Base-by-base conservation (phyloP, 2,797 vertebrate species). In the Glyptemys insculpta region DNA sequence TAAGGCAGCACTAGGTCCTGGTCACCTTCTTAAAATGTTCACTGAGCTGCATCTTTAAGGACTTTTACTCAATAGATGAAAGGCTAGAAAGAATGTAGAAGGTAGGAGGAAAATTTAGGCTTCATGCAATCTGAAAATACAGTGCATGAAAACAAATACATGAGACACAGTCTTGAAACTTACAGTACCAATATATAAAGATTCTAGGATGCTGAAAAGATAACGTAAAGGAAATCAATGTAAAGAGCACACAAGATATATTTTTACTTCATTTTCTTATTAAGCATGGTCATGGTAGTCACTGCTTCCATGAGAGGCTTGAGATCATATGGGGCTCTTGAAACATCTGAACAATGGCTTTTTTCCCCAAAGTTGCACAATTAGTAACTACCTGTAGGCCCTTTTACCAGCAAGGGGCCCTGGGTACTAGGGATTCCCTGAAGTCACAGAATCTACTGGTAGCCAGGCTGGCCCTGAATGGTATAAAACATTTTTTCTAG, bases 81-180 rank as follows among this genome's bases (percentile, higher is more conserved):
- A 81, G 91, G 31, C 84, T 93, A 79, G 83, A 96, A 96, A 78
- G 18, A 11, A 85, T 92, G 53, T 95, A 76, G 91, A 93, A 92
- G 49, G 59, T 56, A 88, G 23, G 25, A 81, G 21, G 86, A 47
- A 95, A 50, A 8, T 52, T 23, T 83, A 57, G 49, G 25, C 21
- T 85, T 91, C 59, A 34, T 14, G 88, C 62, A 57, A 23, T 1
- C 88, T 88, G 83, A 54, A 91, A 94, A 90, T 85, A 8, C 31
- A 87, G 53, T 31, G 4, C 62, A 53, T 83, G 37, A 56, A 91
- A 81, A 89, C 41, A 4, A 84, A 10, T 81, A n/a, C 65, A 52
- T 0, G 59, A 37, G 52, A 81, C 31, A 89, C 31, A 89, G 27
- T 81, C 37, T 89, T n/a, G 44, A 86, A 94, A 85, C 76, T 21